phyloP scores from a whole-genome alignment of 2,113 vertebrate species.

The Bucco capensis region DNA sequence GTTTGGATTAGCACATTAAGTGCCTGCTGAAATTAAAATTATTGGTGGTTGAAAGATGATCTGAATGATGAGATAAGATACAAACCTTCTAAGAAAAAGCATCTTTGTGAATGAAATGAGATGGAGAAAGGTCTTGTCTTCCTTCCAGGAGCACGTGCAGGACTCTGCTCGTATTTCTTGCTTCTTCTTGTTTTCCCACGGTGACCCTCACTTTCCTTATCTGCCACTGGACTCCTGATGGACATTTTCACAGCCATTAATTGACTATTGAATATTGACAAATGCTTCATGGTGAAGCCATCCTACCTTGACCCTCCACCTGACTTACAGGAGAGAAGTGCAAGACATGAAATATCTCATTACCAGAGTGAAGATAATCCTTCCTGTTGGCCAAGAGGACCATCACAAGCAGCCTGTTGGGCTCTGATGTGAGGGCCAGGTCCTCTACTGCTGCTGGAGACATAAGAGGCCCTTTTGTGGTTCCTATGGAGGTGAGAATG shows the following conservation, averaged over 20 bases:
- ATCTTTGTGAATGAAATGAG: not conserved
- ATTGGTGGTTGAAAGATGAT: not conserved
- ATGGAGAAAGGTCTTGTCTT: not conserved
- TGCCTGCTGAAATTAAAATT: conserved; percentile 24
- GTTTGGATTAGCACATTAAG: conserved; percentile 42
- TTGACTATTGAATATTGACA: not conserved
- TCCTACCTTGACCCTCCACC: not conserved
- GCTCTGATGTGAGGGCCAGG: not conserved
- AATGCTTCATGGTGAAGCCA: not conserved
- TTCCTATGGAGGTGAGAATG: not conserved
- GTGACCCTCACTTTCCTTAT: not conserved
- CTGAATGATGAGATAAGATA: not conserved
- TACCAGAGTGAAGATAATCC: not conserved
- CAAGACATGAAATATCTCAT: not conserved
- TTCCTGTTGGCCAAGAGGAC: not conserved
- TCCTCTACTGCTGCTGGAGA: not conserved
- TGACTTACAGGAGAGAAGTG: not conserved
- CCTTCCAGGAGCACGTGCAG: not conserved
- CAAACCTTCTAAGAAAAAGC: not conserved
- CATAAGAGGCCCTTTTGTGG: not conserved
- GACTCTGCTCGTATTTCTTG: not conserved
- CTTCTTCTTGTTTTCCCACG: not conserved
- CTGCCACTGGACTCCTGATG: not conserved
- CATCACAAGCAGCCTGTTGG: not conserved
- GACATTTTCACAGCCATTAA: not conserved